These are phyloP conservation scores for Tyria jacobaeae DNA, from an alignment of 2,888 invertebrate genomes.

Conservation along the genomic window DNA sequence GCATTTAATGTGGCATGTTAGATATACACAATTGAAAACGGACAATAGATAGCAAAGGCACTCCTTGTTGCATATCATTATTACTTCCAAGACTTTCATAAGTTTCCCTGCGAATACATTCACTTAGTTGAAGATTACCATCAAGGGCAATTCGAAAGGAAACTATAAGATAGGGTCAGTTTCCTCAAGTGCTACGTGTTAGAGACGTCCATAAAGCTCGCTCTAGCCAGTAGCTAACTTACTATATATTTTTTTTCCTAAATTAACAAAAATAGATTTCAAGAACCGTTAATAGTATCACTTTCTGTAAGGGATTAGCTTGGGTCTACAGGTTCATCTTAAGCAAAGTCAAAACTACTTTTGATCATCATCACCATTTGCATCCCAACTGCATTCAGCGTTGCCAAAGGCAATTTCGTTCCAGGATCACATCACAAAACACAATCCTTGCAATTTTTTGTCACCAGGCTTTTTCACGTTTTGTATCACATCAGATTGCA, in stretches of 20 bases:
- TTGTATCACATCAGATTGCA: too few species aligned
- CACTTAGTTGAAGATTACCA: slow-evolving; percentile 77
- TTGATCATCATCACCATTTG: too few species aligned
- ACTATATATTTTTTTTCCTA: too few species aligned
- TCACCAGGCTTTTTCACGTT: too few species aligned
- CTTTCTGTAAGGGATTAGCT: not conserved
- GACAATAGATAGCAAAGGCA: slow-evolving; percentile 41
- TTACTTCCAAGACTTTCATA: slow-evolving; percentile 67
- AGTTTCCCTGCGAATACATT: slow-evolving; percentile 74
- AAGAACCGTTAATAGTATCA: not conserved
- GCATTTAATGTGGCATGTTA: slow-evolving; percentile 27
- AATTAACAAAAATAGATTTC: not conserved
- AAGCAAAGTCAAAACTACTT: too few species aligned
- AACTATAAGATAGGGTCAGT: slow-evolving; percentile 74
- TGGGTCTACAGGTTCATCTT: not conserved
- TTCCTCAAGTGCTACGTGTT: slow-evolving; percentile 59
- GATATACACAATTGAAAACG: slow-evolving; percentile 45
- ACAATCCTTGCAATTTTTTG: too few species aligned
- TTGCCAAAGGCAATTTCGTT: too few species aligned
- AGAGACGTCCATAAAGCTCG: slow-evolving; percentile 24
- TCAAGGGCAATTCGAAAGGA: slow-evolving; percentile 76
- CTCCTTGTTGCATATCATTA: slow-evolving; percentile 56
- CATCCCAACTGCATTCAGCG: too few species aligned
- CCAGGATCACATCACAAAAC: too few species aligned
- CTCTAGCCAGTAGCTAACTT: slow-evolving; percentile 38